Base-by-base conservation (phyloP, 2,113 vertebrate species). In the Zapornia atra region DNA sequence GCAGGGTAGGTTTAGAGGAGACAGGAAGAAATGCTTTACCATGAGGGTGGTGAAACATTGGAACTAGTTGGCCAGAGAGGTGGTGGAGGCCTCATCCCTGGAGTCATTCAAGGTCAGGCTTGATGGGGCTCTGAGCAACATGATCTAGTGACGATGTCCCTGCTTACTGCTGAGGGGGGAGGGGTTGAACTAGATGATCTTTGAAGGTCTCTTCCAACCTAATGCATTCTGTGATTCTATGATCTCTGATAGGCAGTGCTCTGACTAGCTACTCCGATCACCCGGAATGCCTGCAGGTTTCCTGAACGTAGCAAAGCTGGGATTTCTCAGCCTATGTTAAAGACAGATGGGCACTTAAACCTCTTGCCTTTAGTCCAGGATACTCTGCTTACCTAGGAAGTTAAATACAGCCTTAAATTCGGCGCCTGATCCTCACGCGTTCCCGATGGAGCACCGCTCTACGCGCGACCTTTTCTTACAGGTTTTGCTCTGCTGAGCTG, bases 231-330 rank as follows among this genome's bases (percentile, higher is more conserved):
- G 48, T 48, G 48, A 48, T 48, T 48, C 48, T 12, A 48, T 48
- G 48, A 48, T 16, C 28, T 64, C 18, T 24, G 40, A 15, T 33
- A 25, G 21, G 48, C 48, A 46, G 44, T 1, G 2, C 48, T 57
- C 53, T 2, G 0, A 59, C 34, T 3, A 51, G 66, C 64, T 46
- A 10, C 28, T 63, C 31, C 5, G 46, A 50, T 34, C 54, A 33
- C 21, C 19, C 12, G 0, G 10, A 40, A n/a, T 0, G 0, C 44
- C 1, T 4, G 18, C 28, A 34, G 63, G 38, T 83, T 42, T 66
- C 64, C 40, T 29, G 51, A 44, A 34, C 0, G 1, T 2, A 38
- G 59, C 22, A 68, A 70, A 38, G 7, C 16, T 70, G 26, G 6
- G 18, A 21, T 59, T 75, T 38, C 48, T 51, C 42, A 73, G 56